A percentile compares a stretch with the other conserved stretches of the same genome.
phyloP scores from a whole-genome alignment of 2,113 vertebrate genomes.

The Dicaeum eximium region DNA sequence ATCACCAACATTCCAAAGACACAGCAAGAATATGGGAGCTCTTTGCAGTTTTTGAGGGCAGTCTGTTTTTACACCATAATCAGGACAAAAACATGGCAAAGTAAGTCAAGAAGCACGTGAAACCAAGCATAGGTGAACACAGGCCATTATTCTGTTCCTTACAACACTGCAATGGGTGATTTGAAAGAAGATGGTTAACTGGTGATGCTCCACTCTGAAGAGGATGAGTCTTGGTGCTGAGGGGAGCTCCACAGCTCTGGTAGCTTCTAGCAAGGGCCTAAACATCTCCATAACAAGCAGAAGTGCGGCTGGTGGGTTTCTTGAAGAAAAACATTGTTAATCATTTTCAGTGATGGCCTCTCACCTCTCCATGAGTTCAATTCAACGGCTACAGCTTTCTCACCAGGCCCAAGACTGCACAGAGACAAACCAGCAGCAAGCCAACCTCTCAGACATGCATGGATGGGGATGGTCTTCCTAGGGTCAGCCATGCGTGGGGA shows the following conservation, averaged over 20 bases:
- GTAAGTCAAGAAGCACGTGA: neutral
- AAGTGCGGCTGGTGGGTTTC: neutral
- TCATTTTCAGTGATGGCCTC: neutral
- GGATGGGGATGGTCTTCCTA: slow-evolving; percentile 45
- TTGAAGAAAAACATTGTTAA: slow-evolving; percentile 63
- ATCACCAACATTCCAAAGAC: neutral
- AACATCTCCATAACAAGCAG: slow-evolving; percentile 4
- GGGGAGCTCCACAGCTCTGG: neutral
- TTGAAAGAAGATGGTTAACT: slow-evolving; percentile 46
- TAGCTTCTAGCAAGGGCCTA: slow-evolving; percentile 37
- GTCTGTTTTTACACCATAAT: neutral
- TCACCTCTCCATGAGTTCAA: neutral
- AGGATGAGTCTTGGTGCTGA: slow-evolving; percentile 31
- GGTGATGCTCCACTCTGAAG: neutral
- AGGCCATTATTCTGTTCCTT: slow-evolving; percentile 14
- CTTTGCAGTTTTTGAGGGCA: neutral
- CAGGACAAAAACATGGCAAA: slow-evolving; percentile 1
- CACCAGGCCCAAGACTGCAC: slow-evolving; percentile 17
- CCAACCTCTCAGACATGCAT: slow-evolving; percentile 54
- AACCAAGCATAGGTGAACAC: neutral
- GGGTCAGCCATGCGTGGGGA: slow-evolving; percentile 49
- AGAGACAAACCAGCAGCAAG: slow-evolving; percentile 58
- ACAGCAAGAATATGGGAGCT: neutral
- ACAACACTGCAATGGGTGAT: slow-evolving; percentile 1
- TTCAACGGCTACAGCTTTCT: neutral